These are phyloP conservation scores for Brenthis hecate DNA, from an alignment of 2,888 invertebrate genomes.

Conservation along the genomic window DNA sequence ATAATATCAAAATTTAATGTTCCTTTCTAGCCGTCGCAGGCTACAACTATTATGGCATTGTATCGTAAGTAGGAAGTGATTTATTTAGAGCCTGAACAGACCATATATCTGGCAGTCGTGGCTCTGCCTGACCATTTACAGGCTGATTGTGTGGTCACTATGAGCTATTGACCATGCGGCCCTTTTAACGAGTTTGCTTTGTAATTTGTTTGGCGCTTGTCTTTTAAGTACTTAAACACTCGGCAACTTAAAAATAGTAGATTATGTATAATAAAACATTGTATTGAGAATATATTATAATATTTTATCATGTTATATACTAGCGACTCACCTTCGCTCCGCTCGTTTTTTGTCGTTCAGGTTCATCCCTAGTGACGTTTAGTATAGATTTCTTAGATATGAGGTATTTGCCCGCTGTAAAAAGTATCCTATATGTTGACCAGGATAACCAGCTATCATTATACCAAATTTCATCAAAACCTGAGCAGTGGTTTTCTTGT, in stretches of 20 bases:
- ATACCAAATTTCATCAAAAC: too few relatives aligned
- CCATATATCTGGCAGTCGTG: conserved; percentile 75
- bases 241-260: neutral
- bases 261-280: too few relatives aligned
- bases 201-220: conserved; percentile 46
- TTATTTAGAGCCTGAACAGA: conserved; percentile 69
- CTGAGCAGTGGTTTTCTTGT: too few relatives aligned
- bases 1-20: neutral
- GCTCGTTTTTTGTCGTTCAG: too few relatives aligned
- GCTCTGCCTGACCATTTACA: conserved; percentile 59
- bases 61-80: conserved; percentile 76
- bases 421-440: too few relatives aligned
- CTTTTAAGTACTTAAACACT: conserved; percentile 13
- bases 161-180: conserved; percentile 48
- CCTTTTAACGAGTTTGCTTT: conserved; percentile 48
- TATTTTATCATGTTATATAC: too few relatives aligned
- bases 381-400: too few relatives aligned
- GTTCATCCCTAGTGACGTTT: too few relatives aligned
- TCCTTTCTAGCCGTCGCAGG: conserved; percentile 12
- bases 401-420: too few relatives aligned
- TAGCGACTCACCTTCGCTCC: too few relatives aligned
- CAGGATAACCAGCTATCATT: too few relatives aligned
- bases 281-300: too few relatives aligned
- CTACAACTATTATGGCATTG: conserved; percentile 47
- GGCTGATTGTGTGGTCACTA: conserved; percentile 58